Evolutionary conservation across 2,888 invertebrate genomes (phyloP).

Genomic region (Lordiphosa andalusiaca): DNA sequence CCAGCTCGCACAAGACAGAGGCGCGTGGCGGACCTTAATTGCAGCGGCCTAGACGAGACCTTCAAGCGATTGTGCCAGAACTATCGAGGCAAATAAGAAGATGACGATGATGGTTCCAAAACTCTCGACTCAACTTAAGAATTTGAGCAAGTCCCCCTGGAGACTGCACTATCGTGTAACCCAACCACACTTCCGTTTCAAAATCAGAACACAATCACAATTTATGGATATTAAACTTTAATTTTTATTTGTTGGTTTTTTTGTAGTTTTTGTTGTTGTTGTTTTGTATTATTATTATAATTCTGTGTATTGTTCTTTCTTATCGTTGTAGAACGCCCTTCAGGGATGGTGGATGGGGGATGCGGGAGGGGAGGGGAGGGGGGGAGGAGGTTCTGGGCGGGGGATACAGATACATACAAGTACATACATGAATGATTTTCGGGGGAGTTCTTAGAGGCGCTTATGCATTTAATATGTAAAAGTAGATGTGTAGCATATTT

Average conservation of each 20-base stretch:
- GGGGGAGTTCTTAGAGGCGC: slow-evolving; percentile 24
- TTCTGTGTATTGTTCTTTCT: slow-evolving; percentile 30
- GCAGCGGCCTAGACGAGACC: no score
- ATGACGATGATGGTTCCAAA: no score
- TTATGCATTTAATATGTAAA: slow-evolving; percentile 9
- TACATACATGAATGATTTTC: slow-evolving; percentile 14
- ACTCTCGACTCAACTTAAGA: no score
- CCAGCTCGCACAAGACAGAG: no score
- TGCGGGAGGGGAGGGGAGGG: no score
- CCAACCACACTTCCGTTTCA: background rate
- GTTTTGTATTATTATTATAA: slow-evolving; percentile 14
- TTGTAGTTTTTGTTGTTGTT: slow-evolving; percentile 13
- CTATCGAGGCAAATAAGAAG: no score
- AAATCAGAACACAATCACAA: slow-evolving; percentile 1
- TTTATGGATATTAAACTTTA: slow-evolving; percentile 35
- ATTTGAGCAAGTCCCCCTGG: no score
- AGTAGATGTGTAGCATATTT: slow-evolving; percentile 3
- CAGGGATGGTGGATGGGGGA: no score
- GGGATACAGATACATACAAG: slow-evolving; percentile 8
- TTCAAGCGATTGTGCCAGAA: no score
- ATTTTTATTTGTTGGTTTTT: slow-evolving; percentile 32
- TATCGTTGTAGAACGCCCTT: slow-evolving; percentile 11
- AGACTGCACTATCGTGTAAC: no score
- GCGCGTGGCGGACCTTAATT: no score
- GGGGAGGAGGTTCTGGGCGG: background rate